phyloP scores from a whole-genome alignment of 2,797 vertebrate genomes.

The Falco rusticolus region DNA sequence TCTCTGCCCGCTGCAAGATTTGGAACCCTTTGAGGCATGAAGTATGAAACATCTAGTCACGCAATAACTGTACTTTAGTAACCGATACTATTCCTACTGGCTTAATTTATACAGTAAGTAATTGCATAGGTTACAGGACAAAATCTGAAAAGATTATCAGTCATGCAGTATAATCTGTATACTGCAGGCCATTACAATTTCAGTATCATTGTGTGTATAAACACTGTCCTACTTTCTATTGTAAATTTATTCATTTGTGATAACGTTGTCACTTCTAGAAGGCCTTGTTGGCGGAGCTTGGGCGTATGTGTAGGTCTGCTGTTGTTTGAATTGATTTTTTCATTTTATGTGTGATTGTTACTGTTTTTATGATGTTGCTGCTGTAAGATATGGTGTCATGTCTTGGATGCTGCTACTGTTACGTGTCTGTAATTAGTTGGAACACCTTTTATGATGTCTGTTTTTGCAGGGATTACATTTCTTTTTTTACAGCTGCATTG shows the following conservation, averaged over 20 bases:
- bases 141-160: neutral
- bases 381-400: neutral
- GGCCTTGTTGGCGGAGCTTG: neutral
- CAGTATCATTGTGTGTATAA: neutral
- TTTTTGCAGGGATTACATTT: neutral
- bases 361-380: neutral
- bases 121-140: neutral
- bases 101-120: neutral
- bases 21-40: neutral
- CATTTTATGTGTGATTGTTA: neutral
- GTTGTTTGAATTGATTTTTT: neutral
- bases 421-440: neutral
- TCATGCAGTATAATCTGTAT: neutral
- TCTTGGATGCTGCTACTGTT: neutral
- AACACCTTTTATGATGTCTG: neutral
- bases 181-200: neutral
- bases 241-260: neutral
- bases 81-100: neutral
- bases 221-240: neutral
- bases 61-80: neutral
- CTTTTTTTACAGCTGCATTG: neutral
- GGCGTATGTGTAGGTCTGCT: accelerated
- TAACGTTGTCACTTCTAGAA: neutral
- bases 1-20: neutral
- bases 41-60: neutral